phyloP scores from a whole-genome alignment of 2,888 invertebrate genomes.

The Cetonia aurata region DNA sequence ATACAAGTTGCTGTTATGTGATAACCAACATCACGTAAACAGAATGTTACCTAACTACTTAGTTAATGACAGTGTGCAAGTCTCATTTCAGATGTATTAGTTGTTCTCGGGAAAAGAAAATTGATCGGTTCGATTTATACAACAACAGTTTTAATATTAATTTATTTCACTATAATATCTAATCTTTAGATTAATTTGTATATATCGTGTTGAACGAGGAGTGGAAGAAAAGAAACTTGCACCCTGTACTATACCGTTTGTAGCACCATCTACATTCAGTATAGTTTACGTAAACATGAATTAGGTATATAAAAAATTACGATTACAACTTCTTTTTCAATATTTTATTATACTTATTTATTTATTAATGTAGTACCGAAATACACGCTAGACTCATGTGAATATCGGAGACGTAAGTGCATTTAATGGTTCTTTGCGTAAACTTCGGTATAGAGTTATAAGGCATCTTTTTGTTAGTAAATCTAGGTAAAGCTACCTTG shows the following conservation, averaged over 20 bases:
- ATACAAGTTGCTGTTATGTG: constrained; percentile 59
- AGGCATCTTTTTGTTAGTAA: constrained; percentile 62
- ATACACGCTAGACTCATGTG: constrained; percentile 52
- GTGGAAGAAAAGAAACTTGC: constrained; percentile 27
- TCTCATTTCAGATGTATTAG: constrained; percentile 4
- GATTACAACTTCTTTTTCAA: constrained; percentile 40
- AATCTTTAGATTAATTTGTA: not conserved
- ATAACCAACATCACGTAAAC: constrained; percentile 54
- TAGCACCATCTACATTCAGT: constrained; percentile 50
- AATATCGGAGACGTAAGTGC: constrained; percentile 53
- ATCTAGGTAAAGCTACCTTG: constrained; percentile 55
- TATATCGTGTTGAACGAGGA: not conserved
- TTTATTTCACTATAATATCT: not conserved
- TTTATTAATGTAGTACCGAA: constrained; percentile 49
- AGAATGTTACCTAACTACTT: constrained; percentile 40
- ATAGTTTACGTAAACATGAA: constrained; percentile 46
- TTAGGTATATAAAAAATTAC: constrained; percentile 50
- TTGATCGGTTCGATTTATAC: not conserved
- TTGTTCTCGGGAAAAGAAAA: not conserved
- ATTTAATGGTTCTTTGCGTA: constrained; percentile 56
- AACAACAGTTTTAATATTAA: not conserved
- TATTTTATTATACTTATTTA: constrained; percentile 42
- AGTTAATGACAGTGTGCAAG: constrained; percentile 22
- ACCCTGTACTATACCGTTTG: constrained; percentile 43
- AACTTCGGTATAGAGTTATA: constrained; percentile 59